phyloP scores from a whole-genome alignment of 2,888 invertebrate species.

The Drosophila mettleri region DNA sequence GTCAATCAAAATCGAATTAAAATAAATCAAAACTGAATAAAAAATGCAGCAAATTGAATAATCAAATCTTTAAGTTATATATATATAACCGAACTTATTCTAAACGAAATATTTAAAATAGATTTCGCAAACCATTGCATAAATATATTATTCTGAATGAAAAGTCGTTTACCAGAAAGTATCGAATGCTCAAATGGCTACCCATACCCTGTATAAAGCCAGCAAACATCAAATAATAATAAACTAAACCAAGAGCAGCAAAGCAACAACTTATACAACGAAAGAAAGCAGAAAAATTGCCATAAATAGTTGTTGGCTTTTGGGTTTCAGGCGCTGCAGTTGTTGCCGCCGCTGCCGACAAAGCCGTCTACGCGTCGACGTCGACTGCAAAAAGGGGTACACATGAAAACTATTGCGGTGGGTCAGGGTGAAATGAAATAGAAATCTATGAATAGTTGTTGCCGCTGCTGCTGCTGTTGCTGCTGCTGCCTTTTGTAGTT shows the following conservation, averaged over 20 bases:
- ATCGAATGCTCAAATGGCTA: not conserved
- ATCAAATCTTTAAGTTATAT: too few relatives aligned
- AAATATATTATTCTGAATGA: not conserved
- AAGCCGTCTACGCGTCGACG: conserved; percentile 9
- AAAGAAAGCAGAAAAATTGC: conserved; percentile 75
- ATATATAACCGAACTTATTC: not conserved
- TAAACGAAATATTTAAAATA: not conserved
- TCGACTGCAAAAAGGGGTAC: conserved; percentile 54
- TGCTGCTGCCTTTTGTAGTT: conserved; percentile 34
- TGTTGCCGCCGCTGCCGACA: conserved; percentile 10
- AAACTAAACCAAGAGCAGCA: conserved; percentile 51
- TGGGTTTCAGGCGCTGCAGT: conserved; percentile 48
- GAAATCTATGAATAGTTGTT: conserved; percentile 75
- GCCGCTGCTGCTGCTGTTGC: conserved; percentile 14
- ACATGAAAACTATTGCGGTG: conserved; percentile 78
- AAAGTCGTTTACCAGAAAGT: not conserved
- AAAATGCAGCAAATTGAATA: too few relatives aligned
- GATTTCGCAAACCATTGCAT: not conserved
- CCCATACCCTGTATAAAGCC: conserved; percentile 24
- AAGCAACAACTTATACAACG: conserved; percentile 1
- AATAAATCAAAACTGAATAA: not conserved
- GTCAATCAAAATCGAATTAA: too few relatives aligned
- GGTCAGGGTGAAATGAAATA: conserved; percentile 79
- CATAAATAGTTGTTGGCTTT: conserved; percentile 70
- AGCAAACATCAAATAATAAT: conserved; percentile 25